Percentiles rank a stretch among this genome's conserved stretches.
These are phyloP conservation scores for Eospalax fontanierii DNA, from an alignment of 2,797 vertebrate species.

Conservation along the genomic window DNA sequence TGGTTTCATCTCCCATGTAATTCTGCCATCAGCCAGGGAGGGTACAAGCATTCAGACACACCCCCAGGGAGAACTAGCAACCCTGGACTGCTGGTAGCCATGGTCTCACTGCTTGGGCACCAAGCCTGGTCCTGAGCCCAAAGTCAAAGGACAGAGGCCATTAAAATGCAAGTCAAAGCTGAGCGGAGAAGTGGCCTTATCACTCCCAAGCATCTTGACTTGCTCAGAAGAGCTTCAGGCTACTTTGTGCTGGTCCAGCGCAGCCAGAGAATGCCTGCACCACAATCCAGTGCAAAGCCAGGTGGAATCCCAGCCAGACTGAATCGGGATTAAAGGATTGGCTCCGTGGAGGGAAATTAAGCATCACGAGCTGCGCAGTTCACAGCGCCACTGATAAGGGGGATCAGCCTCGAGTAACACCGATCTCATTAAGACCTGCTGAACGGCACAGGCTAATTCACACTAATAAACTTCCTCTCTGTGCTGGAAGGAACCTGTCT, in stretches of 20 bases:
- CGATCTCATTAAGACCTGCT: constrained; percentile 86
- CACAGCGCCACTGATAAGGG: constrained; percentile 81
- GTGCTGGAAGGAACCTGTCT: background rate
- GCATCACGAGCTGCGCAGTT: constrained; percentile 85
- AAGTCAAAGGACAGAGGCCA: constrained; percentile 76
- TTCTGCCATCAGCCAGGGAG: background rate
- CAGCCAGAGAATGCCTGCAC: constrained; percentile 81
- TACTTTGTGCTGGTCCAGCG: constrained; percentile 88
- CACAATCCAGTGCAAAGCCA: constrained; percentile 78
- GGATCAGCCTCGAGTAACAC: constrained; percentile 84
- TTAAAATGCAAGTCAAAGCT: constrained; percentile 86
- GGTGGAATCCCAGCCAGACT: constrained; percentile 79
- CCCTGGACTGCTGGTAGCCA: background rate
- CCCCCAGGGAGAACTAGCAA: background rate
- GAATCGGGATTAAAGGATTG: constrained; percentile 90
- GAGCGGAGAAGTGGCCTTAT: constrained; percentile 69
- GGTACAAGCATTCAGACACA: background rate
- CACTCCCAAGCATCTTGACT: background rate
- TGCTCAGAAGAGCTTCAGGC: constrained; percentile 63
- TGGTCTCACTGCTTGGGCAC: background rate
- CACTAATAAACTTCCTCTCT: constrained; percentile 76
- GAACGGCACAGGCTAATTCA: constrained; percentile 83
- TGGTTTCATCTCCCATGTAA: background rate
- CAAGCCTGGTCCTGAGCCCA: background rate
- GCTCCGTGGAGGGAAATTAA: constrained; percentile 85